Conservation (phyloP, 2,113 vertebrate genomes). For the Spilogale gracilis region DNA sequence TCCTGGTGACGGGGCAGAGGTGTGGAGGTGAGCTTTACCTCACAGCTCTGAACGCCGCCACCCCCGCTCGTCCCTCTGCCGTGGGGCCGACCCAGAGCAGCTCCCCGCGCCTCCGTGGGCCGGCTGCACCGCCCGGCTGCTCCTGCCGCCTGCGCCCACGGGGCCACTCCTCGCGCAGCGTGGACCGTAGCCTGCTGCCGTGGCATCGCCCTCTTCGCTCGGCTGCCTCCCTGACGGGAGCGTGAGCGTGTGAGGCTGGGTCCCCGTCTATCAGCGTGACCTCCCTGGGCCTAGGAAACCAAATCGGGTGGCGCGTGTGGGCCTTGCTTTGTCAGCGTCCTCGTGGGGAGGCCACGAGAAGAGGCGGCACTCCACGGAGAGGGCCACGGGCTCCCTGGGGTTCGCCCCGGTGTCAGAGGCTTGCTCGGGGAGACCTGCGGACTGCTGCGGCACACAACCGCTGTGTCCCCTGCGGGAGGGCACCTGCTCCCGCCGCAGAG, state of each 20-base stretch:
- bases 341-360: rapidly evolving
- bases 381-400: neutral
- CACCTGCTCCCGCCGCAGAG: rapidly evolving
- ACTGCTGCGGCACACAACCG: neutral
- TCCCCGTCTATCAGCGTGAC: rapidly evolving
- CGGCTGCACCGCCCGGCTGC: neutral
- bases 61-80: too few species aligned
- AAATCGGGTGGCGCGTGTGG: rapidly evolving
- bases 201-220: rapidly evolving
- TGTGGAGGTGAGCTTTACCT: neutral
- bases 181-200: rapidly evolving
- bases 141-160: neutral
- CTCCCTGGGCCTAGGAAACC: rapidly evolving
- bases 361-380: rapidly evolving
- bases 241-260: rapidly evolving
- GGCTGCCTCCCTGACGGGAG: rapidly evolving
- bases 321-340: rapidly evolving
- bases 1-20: neutral
- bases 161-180: neutral
- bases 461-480: neutral
- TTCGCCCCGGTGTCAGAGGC: rapidly evolving
- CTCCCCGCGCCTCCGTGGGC: neutral
- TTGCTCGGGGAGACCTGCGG: neutral
- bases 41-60: neutral
- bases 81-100: neutral